These are phyloP conservation scores for Ophion ellenae DNA, from an alignment of 2,888 invertebrate genomes.

Conservation along the genomic window DNA sequence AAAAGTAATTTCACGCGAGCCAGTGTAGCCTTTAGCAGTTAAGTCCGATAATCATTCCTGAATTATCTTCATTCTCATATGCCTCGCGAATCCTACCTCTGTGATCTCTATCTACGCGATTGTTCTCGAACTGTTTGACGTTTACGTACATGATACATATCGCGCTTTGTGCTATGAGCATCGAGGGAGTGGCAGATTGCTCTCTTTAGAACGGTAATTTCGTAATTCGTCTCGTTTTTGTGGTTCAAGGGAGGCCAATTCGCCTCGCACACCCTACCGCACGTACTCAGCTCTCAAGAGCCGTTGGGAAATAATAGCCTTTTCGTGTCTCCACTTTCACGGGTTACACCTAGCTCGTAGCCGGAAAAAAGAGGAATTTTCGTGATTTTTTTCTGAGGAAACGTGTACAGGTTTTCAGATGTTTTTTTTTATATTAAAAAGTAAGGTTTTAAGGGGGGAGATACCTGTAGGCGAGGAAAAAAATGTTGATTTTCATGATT, in stretches of 20 bases:
- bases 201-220: constrained; percentile 20
- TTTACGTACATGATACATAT: constrained; percentile 12
- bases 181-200: constrained; percentile 16
- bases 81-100: constrained; percentile 27
- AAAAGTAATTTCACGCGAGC: constrained; percentile 51
- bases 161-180: constrained; percentile 17
- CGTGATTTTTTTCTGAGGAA: too few species aligned
- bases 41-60: constrained; percentile 40
- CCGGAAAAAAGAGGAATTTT: too few species aligned
- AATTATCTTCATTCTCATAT: constrained; percentile 41
- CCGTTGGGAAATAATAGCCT: neutral
- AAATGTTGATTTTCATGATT: too few species aligned
- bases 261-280: neutral
- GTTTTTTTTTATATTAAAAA: too few species aligned
- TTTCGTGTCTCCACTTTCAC: too few species aligned
- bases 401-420: too few species aligned
- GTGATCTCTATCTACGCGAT: constrained; percentile 42
- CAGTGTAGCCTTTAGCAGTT: constrained; percentile 29
- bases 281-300: neutral
- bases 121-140: constrained; percentile 43
- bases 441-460: too few species aligned
- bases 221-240: constrained; percentile 30
- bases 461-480: too few species aligned
- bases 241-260: neutral
- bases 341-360: too few species aligned